Evolutionary conservation across 2,113 vertebrate species (phyloP).

Genomic region (Chloroceryle aenea): DNA sequence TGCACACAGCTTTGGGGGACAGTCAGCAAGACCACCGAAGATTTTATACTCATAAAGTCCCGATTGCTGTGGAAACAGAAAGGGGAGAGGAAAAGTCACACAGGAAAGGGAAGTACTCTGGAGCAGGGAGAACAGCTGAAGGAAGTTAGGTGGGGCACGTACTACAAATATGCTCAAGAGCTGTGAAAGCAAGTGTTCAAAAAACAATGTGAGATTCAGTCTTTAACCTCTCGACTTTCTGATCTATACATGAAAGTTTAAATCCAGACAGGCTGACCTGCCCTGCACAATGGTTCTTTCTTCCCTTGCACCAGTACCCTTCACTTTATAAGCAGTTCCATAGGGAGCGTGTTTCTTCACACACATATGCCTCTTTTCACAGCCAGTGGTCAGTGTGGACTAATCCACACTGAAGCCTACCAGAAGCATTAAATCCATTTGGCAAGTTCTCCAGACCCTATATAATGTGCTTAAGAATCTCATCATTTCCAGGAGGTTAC

Average conservation of each 20-base stretch:
- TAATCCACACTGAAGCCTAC: background rate
- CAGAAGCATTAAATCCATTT: background rate
- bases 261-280: constrained; percentile 18
- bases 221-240: constrained; percentile 26
- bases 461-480: background rate
- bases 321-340: background rate
- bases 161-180: constrained; percentile 13
- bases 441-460: background rate
- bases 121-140: constrained; percentile 48
- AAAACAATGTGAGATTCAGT: constrained; percentile 43
- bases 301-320: background rate
- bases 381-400: background rate
- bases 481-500: background rate
- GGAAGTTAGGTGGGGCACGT: constrained; percentile 62
- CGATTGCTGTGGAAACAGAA: constrained; percentile 78
- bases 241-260: constrained; percentile 32
- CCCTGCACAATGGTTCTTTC: constrained; percentile 1
- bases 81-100: constrained; percentile 30
- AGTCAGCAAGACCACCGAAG: constrained; percentile 79
- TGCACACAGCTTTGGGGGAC: constrained; percentile 77
- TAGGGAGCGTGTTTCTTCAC: background rate
- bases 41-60: constrained; percentile 93
- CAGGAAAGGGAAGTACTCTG: constrained; percentile 48
- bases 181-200: constrained; percentile 32
- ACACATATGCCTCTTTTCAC: background rate